Evolutionary conservation across 2,113 vertebrate species (phyloP).

Genomic region (Channa argus): DNA sequence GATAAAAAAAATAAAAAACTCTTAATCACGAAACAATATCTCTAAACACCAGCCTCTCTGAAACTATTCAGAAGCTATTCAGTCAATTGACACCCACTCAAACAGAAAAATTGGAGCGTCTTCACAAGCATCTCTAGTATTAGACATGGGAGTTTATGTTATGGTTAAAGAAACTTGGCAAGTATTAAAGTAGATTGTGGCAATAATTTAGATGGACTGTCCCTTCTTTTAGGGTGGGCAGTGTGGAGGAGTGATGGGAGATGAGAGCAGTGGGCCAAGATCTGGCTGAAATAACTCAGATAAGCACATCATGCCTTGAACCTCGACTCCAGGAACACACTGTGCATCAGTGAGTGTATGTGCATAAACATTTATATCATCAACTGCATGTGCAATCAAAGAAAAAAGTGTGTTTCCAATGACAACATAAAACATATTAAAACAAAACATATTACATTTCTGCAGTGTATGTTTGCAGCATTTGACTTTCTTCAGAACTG

Average conservation of each 20-base stretch:
- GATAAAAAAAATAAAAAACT: not conserved
- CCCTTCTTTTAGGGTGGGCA: slow-evolving; percentile 28
- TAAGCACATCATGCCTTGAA: slow-evolving; percentile 7
- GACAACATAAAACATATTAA: slow-evolving; percentile 15
- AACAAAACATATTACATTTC: slow-evolving; percentile 20
- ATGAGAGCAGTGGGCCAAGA: slow-evolving; percentile 60
- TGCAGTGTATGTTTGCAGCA: slow-evolving; percentile 27
- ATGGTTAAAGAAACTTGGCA: slow-evolving; percentile 47
- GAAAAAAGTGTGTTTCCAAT: not conserved
- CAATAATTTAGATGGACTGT: slow-evolving; percentile 47
- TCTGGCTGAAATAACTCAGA: slow-evolving; percentile 52
- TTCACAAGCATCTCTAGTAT: slow-evolving; percentile 41
- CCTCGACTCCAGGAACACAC: slow-evolving; percentile 27
- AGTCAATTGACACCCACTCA: not conserved
- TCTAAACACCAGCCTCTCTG: slow-evolving; percentile 6
- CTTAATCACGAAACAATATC: not conserved
- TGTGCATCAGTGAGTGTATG: slow-evolving; percentile 3
- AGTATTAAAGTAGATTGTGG: slow-evolving; percentile 42
- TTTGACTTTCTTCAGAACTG: slow-evolving; percentile 41
- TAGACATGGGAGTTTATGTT: slow-evolving; percentile 42
- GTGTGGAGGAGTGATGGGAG: slow-evolving; percentile 42
- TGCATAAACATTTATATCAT: slow-evolving; percentile 17
- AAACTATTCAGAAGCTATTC: not conserved
- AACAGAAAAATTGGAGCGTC: slow-evolving; percentile 31
- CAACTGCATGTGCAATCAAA: slow-evolving; percentile 8